Conservation (phyloP, 1,140 invertebrate genomes). For the Oncopeltus fasciatus region DNA sequence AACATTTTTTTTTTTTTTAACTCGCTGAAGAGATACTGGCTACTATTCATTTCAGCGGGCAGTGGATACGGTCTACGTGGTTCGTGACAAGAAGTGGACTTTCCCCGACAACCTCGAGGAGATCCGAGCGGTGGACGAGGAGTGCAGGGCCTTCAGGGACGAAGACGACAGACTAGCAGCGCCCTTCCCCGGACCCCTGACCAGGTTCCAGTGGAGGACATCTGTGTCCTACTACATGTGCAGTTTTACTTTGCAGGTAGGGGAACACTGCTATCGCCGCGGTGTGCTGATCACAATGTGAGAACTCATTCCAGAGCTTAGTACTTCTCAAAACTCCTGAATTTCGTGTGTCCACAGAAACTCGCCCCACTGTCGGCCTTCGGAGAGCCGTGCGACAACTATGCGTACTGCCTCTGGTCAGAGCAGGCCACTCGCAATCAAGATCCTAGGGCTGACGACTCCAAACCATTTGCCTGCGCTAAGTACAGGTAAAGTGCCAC, state of each 20-base stretch:
- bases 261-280: too few relatives aligned
- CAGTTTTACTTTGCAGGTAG: constrained; percentile 41
- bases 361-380: constrained; percentile 34
- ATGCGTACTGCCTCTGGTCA: constrained; percentile 37
- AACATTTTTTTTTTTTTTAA: too few relatives aligned
- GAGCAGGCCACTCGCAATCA: constrained; percentile 28
- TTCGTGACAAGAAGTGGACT: not conserved
- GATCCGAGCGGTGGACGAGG: constrained; percentile 30
- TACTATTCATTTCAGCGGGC: not conserved
- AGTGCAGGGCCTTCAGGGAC: constrained; percentile 33
- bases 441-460: constrained; percentile 40
- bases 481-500: constrained; percentile 30
- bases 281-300: too few relatives aligned
- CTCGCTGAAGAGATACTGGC: too few relatives aligned
- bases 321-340: too few relatives aligned
- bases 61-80: not conserved
- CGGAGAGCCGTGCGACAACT: constrained; percentile 43
- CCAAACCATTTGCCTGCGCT: constrained; percentile 39
- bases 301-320: too few relatives aligned
- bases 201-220: constrained; percentile 43
- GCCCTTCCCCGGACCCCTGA: constrained; percentile 40
- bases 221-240: constrained; percentile 51
- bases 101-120: not conserved
- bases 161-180: constrained; percentile 31
- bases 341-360: constrained; percentile 21